Conservation (phyloP, 2,888 invertebrate species). For the Serripes groenlandicus region DNA sequence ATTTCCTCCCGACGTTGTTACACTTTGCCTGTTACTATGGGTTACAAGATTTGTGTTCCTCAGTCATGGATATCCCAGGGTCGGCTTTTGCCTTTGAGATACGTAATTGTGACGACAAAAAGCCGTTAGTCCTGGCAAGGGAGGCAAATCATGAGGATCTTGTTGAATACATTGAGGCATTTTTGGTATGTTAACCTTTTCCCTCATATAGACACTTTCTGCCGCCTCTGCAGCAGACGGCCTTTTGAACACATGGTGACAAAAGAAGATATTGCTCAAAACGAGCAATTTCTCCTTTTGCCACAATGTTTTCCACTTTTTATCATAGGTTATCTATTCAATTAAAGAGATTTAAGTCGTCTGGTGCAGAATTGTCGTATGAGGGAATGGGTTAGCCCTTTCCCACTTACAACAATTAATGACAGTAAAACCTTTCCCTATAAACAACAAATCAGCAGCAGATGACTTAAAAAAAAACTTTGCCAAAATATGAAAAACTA, state of each 20-base stretch:
- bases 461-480: too few species aligned
- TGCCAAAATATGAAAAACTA: too few species aligned
- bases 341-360: too few species aligned
- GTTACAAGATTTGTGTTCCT: conserved; percentile 44
- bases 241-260: neutral
- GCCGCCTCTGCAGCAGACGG: neutral
- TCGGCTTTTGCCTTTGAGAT: conserved; percentile 41
- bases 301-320: neutral
- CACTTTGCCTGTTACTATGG: conserved; percentile 64
- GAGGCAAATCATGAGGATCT: conserved; percentile 50
- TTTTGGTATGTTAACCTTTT: conserved; percentile 35
- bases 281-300: neutral
- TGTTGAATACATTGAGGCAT: conserved; percentile 48
- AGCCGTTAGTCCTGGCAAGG: conserved; percentile 52
- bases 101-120: conserved; percentile 43
- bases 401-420: too few species aligned
- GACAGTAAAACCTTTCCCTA: too few species aligned
- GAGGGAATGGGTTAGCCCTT: too few species aligned
- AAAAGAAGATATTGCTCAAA: neutral
- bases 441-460: too few species aligned
- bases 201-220: neutral
- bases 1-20: conserved; percentile 56
- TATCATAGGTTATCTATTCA: too few species aligned
- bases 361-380: too few species aligned
- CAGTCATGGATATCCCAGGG: conserved; percentile 53